phyloP scores from a whole-genome alignment of 1,140 invertebrate genomes.

The Pseudachorutes palmiensis region DNA sequence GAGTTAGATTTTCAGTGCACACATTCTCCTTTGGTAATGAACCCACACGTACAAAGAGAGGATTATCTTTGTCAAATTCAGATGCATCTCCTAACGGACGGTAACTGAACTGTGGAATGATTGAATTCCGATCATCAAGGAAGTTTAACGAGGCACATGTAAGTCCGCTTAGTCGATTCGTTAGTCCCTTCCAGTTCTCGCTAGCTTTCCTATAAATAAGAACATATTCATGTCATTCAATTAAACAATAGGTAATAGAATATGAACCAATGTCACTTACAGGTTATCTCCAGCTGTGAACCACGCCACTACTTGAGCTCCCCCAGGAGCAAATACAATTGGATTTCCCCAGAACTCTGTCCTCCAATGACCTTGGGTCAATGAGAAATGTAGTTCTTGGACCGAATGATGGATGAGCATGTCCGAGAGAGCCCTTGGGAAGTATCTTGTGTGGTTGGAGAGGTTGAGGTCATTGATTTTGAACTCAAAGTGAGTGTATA shows the following conservation, averaged over 20 bases:
- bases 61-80: constrained; percentile 46
- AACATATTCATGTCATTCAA: too few species aligned
- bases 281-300: constrained; percentile 55
- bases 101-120: constrained; percentile 73
- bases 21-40: constrained; percentile 88
- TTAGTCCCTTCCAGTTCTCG: constrained; percentile 74
- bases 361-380: constrained; percentile 89
- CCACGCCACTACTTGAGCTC: constrained; percentile 88
- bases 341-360: constrained; percentile 87
- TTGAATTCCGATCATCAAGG: constrained; percentile 77
- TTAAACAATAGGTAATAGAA: background rate
- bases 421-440: constrained; percentile 82
- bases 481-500: constrained; percentile 80
- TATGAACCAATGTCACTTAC: constrained; percentile 41
- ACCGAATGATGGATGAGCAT: constrained; percentile 75
- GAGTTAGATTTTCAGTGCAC: constrained; percentile 97
- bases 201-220: constrained; percentile 51
- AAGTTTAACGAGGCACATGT: constrained; percentile 95
- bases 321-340: constrained; percentile 73
- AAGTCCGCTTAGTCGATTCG: constrained; percentile 81
- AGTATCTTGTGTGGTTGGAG: constrained; percentile 47
- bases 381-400: constrained; percentile 78
- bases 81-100: constrained; percentile 58
- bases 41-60: constrained; percentile 64
- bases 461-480: constrained; percentile 48